Evolutionary conservation across 2,797 vertebrate species (phyloP).

Genomic region (Heteromormyrus szaboi): DNA sequence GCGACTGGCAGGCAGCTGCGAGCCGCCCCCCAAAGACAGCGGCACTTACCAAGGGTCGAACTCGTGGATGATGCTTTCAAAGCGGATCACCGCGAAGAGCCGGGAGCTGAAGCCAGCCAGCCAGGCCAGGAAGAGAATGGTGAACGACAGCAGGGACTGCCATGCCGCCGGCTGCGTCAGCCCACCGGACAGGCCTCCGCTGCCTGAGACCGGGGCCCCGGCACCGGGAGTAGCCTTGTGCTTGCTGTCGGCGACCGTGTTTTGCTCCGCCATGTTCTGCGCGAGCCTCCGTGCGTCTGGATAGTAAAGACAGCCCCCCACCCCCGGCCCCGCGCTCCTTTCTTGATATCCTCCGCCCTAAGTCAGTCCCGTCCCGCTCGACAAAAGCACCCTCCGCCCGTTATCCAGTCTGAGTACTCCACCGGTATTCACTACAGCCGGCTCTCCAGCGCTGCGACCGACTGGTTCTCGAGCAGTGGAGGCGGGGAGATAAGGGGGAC

Average conservation of each 20-base stretch:
- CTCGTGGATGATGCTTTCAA: constrained; percentile 99
- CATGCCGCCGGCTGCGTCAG: constrained; percentile 93
- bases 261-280: constrained; percentile 91
- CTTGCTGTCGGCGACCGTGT: constrained; percentile 79
- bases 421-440: neutral
- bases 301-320: constrained; percentile 43
- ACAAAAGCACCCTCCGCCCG: neutral
- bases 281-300: constrained; percentile 56
- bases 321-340: constrained; percentile 55
- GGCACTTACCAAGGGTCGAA: constrained; percentile 95
- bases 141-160: constrained; percentile 96
- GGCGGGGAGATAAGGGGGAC: neutral
- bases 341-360: constrained; percentile 44
- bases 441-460: constrained; percentile 37
- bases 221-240: constrained; percentile 65
- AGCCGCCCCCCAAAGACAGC: neutral
- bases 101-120: constrained; percentile 96
- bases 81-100: constrained; percentile 97
- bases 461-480: constrained; percentile 43
- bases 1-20: neutral
- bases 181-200: constrained; percentile 82
- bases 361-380: constrained; percentile 15
- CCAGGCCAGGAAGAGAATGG: constrained; percentile 98
- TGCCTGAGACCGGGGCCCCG: constrained; percentile 48
- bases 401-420: constrained; percentile 15